Conservation (phyloP, 30 jellyfish, hydroid and myxozoan species). For the Aurelia aurita region DNA sequence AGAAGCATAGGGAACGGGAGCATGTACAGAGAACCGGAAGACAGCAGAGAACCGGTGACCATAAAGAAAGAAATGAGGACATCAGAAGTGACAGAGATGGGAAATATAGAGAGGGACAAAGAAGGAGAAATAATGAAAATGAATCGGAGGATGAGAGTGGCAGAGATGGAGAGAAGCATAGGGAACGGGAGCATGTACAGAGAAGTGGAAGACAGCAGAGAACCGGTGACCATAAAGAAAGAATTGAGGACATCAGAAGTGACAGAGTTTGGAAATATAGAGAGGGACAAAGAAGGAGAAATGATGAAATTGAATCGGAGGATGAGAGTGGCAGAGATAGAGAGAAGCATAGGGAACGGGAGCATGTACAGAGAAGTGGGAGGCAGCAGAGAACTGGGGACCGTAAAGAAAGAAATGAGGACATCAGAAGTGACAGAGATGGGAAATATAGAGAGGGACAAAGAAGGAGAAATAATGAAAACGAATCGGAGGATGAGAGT, state of each 20-base stretch:
- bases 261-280: neutral
- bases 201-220: conserved; percentile 9
- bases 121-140: no score
- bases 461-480: neutral
- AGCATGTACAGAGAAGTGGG: neutral
- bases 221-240: no score
- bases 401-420: conserved; percentile 7
- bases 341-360: neutral
- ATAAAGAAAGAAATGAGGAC: no score
- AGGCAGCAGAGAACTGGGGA: no score
- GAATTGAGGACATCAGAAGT: neutral
- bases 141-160: no score
- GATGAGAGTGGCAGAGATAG: no score
- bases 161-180: neutral
- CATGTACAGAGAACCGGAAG: no score
- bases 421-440: neutral
- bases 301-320: neutral
- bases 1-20: no score
- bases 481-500: no score
- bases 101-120: no score
- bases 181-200: neutral
- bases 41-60: no score
- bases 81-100: neutral
- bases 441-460: neutral
- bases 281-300: neutral